Base-by-base conservation (phyloP, 1,140 invertebrate genomes). In the Thaumetopoea pityocampa region DNA sequence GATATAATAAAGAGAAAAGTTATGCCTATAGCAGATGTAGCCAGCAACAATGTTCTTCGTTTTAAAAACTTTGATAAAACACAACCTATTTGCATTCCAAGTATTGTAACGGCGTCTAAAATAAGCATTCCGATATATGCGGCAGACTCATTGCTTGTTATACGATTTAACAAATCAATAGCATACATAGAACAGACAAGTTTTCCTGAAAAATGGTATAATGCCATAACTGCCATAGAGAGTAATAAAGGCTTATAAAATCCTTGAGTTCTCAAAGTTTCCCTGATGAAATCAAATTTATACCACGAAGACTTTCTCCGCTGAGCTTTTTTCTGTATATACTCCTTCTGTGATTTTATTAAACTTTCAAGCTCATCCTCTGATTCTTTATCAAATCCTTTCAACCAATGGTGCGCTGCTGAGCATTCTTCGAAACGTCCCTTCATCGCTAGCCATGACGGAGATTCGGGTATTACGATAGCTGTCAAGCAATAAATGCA, bases 201-300 rank as follows among this genome's bases (percentile, higher is more conserved):
- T 40, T 69, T 69, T 6, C 66, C 66, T 4, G 59, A 54, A 26
- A 54, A 52, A 35, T 62, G 49, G 9, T 62, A 65, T 10, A 57
- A 29, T 15, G 36, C 27, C 32, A 43, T 28, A 4, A 47, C 34
- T n/a, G 27, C 20, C 14, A 55, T 29, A n/a, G 28, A 42, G 4
- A 51, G 22, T 6, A 41, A 12, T 11, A 55, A 16, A 0, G 52
- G 52, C 22, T 28, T 36, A 18, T 55, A 43, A 10, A 51, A 51
- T 5, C 23, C 42, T 28, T 41, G 41, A 15, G 26, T 29, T 4
- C 18, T 35, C 3, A 40, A 8, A 1, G 34, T 40, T 19, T 47
- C 49, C 23, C 37, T 33, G 15, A 47, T 8, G 9, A 17, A 14
- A 8, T 40, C 24, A 9, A 36, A 12, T 24, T 28, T 20, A 37